Evolutionary conservation across 2,888 invertebrate species (phyloP), one percentile per base, ranked within the genome.

Genomic region (Hypolimnas misippus): DNA sequence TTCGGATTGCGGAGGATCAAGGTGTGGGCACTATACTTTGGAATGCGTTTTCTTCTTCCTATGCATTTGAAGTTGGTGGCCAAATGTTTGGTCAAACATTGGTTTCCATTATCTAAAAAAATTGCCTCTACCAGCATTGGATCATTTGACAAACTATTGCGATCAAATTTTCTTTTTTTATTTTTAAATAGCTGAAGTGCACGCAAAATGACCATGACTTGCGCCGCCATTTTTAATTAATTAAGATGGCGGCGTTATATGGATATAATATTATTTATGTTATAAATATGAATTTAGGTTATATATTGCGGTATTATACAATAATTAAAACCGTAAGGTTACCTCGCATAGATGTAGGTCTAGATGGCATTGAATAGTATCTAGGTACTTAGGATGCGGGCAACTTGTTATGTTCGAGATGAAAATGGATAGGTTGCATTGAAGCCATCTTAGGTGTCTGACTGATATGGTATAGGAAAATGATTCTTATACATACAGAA

Each of bases 1-100:
- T 54, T 90, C 91, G 0, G 91, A 91, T 63, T 92, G 92, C 62
- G 92, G 92, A 0, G 89, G 90, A 55, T 92, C 92, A 70, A 92
- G 92, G 92, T 92, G 92, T 77, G 92, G 91, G 25, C 84, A 92
- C 72, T 89, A 91, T 73, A 81, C 92, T 8, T 73, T 92, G 49
- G 92, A 92, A 77, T 92, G 92, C 74, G 81, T 92, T 35, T 92
- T 92, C 73, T 91, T 92, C 71, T 92, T 92, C 71, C 81, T 92
- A 5, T 92, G 92, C 71, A 91, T 92, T 71, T 92, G 87, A 89
- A 72, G 16, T 51, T 56, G 16, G 50, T 12, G 35, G n/a, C 21
- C 16, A 1, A 10, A 29, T 35, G 21, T 38, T 35, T 40, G 57
- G 40, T 42, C 29, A 42, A 58, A 52, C n/a, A n/a, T n/a, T n/a